Evolutionary conservation across 2,888 invertebrate genomes (phyloP), one percentile per base, ranked within the genome.

Genomic region (Exephanes ischioxanthus): DNA sequence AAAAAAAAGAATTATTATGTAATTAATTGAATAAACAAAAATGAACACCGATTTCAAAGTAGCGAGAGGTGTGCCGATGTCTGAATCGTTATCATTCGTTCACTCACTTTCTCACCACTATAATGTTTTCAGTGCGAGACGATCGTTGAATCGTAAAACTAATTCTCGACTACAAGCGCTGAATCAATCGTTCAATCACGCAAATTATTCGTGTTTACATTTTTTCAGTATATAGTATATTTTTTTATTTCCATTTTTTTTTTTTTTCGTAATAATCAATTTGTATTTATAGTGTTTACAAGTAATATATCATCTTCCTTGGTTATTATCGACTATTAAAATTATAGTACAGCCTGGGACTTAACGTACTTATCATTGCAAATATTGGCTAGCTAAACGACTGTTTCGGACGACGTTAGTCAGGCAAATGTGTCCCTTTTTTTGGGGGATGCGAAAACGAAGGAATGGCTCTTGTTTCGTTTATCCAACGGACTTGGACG

Each of bases 331-430:
- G 91, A 89, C 90, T 90, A 93, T 91, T 92, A 91, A 93, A 93
- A 92, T 92, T 93, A 93, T 92, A 91, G 90, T 94, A 93, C 92
- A 93, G 92, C 91, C 93, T 92, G 91, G 71, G 91, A 91, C 89
- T 90, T 91, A 90, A 90, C 89, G 82, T 90, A 91, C 91, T 89
- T 89, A 37, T 91, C 87, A 90, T 91, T 89, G 89, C 91, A 91
- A 91, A 91, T 86, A 87, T 91, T 90, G 85, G 88, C 90, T 91
- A 90, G 81, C 77, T 77, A 90, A 91, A 88, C 90, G 89, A 89
- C 87, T 88, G 89, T 90, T 91, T 87, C 90, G 89, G 53, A 48
- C 63, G 63, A 79, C 68, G 48, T 78, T 71, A 11, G 37, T 73
- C 68, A 48, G 63, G 63, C 85, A 71, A 73, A 86, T 76, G 58